Conservation (phyloP, 2,888 invertebrate species). For the Neoaliturus tenellus region DNA sequence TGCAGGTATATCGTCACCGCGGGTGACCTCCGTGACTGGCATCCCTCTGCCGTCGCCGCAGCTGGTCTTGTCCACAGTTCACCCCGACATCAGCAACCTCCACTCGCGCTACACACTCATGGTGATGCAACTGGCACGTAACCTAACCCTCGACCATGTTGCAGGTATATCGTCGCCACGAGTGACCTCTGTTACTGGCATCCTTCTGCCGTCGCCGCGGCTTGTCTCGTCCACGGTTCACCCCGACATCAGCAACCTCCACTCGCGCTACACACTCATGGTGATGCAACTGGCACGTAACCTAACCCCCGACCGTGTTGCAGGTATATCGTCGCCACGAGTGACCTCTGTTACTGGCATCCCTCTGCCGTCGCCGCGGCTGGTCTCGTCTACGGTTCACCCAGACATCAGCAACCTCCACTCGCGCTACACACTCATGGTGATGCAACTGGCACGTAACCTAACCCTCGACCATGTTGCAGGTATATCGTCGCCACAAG, state of each 20-base stretch:
- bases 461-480: too few relatives aligned
- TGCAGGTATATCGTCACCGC: constrained; percentile 86
- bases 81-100: constrained; percentile 93
- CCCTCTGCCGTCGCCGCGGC: constrained; percentile 89
- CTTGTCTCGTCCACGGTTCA: constrained; percentile 92
- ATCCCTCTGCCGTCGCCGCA: constrained; percentile 89
- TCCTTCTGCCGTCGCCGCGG: constrained; percentile 89
- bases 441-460: constrained; percentile 98
- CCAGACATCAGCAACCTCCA: constrained; percentile 94
- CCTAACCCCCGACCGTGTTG: too few relatives aligned
- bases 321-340: constrained; percentile 88
- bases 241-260: constrained; percentile 93
- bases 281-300: constrained; percentile 98
- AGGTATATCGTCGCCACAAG: constrained; percentile 88
- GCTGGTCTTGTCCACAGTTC: constrained; percentile 90
- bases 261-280: constrained; percentile 92
- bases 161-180: constrained; percentile 88
- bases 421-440: constrained; percentile 91
- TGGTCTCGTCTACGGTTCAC: constrained; percentile 92
- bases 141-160: too few relatives aligned
- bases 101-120: constrained; percentile 92
- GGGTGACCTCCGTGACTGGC: constrained; percentile 85
- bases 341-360: constrained; percentile 84
- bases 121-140: constrained; percentile 98
- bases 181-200: constrained; percentile 83